These are phyloP conservation scores for Bubo scandiacus DNA, from an alignment of 2,113 vertebrate species.

Conservation along the genomic window DNA sequence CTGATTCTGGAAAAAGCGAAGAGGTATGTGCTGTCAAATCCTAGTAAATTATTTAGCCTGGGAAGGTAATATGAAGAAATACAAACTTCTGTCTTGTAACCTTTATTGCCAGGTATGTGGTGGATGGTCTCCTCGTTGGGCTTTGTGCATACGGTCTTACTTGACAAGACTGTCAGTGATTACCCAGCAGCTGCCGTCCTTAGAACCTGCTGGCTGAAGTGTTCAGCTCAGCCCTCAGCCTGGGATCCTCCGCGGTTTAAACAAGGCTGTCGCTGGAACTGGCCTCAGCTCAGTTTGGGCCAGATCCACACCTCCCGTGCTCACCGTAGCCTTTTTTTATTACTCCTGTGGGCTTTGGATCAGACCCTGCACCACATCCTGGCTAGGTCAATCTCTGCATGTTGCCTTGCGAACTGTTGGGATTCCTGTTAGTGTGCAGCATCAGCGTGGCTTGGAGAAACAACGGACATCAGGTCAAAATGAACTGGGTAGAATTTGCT, in stretches of 20 bases:
- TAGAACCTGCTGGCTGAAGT: not conserved
- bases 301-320: rapidly evolving
- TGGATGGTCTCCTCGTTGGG: not conserved
- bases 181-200: not conserved
- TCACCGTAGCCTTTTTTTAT: not conserved
- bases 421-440: not conserved
- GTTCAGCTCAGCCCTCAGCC: not conserved
- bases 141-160: rapidly evolving
- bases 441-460: not conserved
- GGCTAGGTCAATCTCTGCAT: not conserved
- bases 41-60: not conserved
- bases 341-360: not conserved
- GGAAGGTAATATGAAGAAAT: not conserved
- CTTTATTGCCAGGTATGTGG: not conserved
- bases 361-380: not conserved
- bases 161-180: not conserved
- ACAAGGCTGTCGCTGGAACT: not conserved
- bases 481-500: not conserved
- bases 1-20: not conserved
- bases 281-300: not conserved
- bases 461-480: not conserved
- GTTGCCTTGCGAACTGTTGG: not conserved
- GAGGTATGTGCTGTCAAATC: rapidly evolving
- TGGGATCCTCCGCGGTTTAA: too few species aligned
- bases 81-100: not conserved